Evolutionary conservation across 1,140 invertebrate species (phyloP).

Genomic region (Gonioctena quinquepunctata): DNA sequence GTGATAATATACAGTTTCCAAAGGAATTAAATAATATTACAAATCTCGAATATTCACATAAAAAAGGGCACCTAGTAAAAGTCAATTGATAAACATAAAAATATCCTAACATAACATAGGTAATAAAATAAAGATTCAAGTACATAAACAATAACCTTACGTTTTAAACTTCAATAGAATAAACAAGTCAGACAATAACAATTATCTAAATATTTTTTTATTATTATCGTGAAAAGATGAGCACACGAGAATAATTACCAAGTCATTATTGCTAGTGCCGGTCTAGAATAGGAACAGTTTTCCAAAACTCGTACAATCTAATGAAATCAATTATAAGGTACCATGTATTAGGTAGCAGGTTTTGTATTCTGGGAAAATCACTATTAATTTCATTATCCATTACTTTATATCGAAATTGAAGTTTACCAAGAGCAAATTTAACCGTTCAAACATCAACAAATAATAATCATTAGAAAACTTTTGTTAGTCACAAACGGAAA

Average conservation of each 20-base stretch:
- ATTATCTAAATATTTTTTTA: conserved; percentile 39
- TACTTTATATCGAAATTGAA: background rate
- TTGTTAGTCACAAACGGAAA: no score
- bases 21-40: conserved; percentile 40
- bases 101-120: conserved; percentile 16
- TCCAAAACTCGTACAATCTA: background rate
- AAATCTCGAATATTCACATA: conserved; percentile 34
- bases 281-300: background rate
- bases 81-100: conserved; percentile 23
- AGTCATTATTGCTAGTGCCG: background rate
- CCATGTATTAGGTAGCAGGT: conserved; percentile 33
- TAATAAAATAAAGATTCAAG: conserved; percentile 27
- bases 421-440: no score
- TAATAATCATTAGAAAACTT: no score
- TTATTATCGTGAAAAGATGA: conserved; percentile 16
- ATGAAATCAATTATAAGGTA: conserved; percentile 6
- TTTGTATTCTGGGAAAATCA: background rate
- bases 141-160: conserved; percentile 43
- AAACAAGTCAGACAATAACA: conserved; percentile 48
- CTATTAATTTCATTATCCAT: background rate
- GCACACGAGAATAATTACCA: background rate
- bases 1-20: conserved; percentile 30
- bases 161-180: conserved; percentile 49
- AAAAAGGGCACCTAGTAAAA: conserved; percentile 35
- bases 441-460: no score